Evolutionary conservation across 1,140 invertebrate genomes (phyloP), one percentile per base, ranked within the genome.

Genomic region (Temnothorax nylanderi): DNA sequence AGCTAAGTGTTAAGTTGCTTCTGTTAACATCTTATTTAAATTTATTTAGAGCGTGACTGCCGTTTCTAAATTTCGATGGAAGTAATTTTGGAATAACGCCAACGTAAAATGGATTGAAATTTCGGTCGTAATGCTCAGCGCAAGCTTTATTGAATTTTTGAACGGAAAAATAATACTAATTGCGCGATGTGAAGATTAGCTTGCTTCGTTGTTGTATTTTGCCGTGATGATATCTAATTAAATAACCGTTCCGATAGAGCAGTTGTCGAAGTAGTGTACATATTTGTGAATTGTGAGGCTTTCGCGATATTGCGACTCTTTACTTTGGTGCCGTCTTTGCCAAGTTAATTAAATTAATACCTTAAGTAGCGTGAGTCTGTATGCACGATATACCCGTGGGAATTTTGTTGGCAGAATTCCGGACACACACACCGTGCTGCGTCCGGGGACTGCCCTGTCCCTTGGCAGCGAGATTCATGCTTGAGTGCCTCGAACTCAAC

Each of bases 281-380:
- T 32, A 71, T 81, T 71, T 81, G 16, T 51, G 6, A 49, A 32
- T 13, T 26, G 26, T 26, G 26, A 37, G 10, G 32, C 34, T 51
- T 54, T 80, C 47, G n/a, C 49, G 64, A 71, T 56, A 44, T 65
- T 26, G 34, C 44, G 11, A 80, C 47, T 37, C 32, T 60, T 8
- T n/a, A 47, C 7, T 44, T 44, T 1, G 60, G 56, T 32, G 7
- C 21, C n/a, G 21, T 81, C 47, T 80, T 81, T 81, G n/a, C 21
- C 51, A 56, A 71, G 21, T 71, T 81, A 81, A 81, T 81, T 81
- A 81, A 81, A 81, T 81, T 81, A 81, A 71, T 69, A 41, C 8
- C 21, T 13, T 81, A 71, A 71, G 78, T 44, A 44, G 49, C 49
- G 37, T 44, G 47, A 58, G 49, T 71, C 67, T n/a, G 47, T 64